These are phyloP conservation scores for Chrysaora quinquecirrha DNA, from an alignment of 30 jellyfish, hydroid and myxozoan genomes.

Conservation along the genomic window DNA sequence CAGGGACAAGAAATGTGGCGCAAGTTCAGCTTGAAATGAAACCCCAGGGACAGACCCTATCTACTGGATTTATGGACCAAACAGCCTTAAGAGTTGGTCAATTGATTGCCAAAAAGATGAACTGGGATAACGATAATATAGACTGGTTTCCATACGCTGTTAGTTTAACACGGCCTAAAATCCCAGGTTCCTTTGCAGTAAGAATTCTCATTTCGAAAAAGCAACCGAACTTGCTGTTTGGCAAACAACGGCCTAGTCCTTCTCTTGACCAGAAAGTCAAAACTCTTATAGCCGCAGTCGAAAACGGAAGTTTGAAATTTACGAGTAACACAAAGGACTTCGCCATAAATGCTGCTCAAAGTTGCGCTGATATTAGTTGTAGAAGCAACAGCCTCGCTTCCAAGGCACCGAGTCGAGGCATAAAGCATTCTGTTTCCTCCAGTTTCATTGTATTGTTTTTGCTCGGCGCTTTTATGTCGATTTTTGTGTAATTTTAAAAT, in stretches of 20 bases:
- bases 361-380: background rate
- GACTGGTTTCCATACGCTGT: constrained; percentile 27
- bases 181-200: background rate
- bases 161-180: background rate
- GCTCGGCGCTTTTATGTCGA: too few species aligned
- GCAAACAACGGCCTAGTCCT: background rate
- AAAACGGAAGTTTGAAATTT: background rate
- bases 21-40: background rate
- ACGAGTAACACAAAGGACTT: background rate
- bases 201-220: background rate
- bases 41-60: background rate
- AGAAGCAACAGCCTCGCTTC: background rate
- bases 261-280: background rate
- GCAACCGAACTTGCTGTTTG: background rate
- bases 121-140: background rate
- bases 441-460: too few species aligned
- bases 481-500: too few species aligned
- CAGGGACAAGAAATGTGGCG: background rate
- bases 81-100: background rate
- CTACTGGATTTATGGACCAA: background rate
- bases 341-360: background rate
- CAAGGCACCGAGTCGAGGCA: background rate
- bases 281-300: background rate
- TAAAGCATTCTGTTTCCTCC: too few species aligned
- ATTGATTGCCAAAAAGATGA: constrained; percentile 8